phyloP scores from a whole-genome alignment of 2,113 vertebrate species.

The Neolamprologus cancellatus region DNA sequence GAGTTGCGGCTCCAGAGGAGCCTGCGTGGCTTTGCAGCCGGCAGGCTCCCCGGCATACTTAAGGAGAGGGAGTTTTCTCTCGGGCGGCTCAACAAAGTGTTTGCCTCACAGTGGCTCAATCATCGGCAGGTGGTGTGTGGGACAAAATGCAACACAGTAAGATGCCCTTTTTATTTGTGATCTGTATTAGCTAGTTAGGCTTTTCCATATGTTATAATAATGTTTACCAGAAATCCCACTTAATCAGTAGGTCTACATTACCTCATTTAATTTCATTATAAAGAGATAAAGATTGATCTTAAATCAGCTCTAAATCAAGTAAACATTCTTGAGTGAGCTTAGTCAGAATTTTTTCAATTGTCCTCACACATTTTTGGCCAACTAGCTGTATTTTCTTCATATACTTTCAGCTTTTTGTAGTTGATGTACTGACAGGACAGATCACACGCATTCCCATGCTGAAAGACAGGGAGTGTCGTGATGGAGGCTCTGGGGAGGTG shows the following conservation, averaged over 20 bases:
- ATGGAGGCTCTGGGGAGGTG: slow-evolving; percentile 32
- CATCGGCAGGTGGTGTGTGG: slow-evolving; percentile 96
- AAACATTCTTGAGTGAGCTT: not conserved
- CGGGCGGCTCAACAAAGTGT: slow-evolving; percentile 95
- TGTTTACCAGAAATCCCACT: not conserved
- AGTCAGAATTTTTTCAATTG: not conserved
- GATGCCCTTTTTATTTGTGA: slow-evolving; percentile 8
- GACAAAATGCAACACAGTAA: slow-evolving; percentile 98
- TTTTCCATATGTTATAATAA: not conserved
- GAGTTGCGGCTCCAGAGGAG: slow-evolving; percentile 79
- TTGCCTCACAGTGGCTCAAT: slow-evolving; percentile 98
- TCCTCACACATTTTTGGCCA: not conserved
- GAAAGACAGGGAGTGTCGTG: slow-evolving; percentile 81
- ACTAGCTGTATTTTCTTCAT: not conserved
- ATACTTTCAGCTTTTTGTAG: slow-evolving; percentile 85
- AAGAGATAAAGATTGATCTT: not conserved
- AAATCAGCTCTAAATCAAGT: not conserved
- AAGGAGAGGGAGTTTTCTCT: slow-evolving; percentile 91
- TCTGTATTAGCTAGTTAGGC: not conserved
- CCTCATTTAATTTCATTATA: not conserved
- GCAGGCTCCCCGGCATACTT: slow-evolving; percentile 86
- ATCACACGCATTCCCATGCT: slow-evolving; percentile 97
- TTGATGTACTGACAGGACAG: slow-evolving; percentile 88
- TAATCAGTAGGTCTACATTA: not conserved
- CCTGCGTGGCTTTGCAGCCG: slow-evolving; percentile 85